Percentiles rank a stretch among this genome's conserved stretches.
phyloP scores from a whole-genome alignment of 2,888 invertebrate genomes.

The Dynastes hyllus region DNA sequence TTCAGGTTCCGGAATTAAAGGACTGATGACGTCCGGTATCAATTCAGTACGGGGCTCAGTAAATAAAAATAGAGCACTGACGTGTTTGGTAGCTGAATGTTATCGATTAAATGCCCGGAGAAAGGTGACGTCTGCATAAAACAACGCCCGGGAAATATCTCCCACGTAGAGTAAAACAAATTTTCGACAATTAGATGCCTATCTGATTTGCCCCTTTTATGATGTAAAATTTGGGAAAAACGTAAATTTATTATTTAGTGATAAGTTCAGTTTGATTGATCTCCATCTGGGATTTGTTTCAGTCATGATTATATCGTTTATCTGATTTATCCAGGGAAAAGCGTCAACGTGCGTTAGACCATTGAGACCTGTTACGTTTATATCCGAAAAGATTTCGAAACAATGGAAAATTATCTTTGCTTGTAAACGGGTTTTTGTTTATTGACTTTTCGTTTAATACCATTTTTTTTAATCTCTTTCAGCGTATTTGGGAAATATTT shows the following conservation, averaged over 20 bases:
- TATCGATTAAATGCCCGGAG: conserved; percentile 40
- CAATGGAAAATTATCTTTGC: no score
- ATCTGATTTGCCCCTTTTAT: background rate
- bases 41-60: conserved; percentile 26
- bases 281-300: background rate
- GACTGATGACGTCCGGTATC: conserved; percentile 28
- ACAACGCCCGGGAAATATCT: background rate
- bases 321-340: no score
- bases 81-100: conserved; percentile 30
- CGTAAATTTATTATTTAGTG: conserved; percentile 1
- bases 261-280: background rate
- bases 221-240: background rate
- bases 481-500: no score
- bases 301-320: no score
- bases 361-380: no score
- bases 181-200: conserved; percentile 24
- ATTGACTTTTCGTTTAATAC: no score
- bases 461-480: no score
- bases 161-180: conserved; percentile 15
- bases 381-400: no score
- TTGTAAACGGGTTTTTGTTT: no score
- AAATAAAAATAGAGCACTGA: conserved; percentile 41
- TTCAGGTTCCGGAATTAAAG: conserved; percentile 24
- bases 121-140: conserved; percentile 24
- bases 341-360: no score